Evolutionary conservation across 2,888 invertebrate species (phyloP), one percentile per base, ranked within the genome.

Genomic region (Lydus trimaculatus): DNA sequence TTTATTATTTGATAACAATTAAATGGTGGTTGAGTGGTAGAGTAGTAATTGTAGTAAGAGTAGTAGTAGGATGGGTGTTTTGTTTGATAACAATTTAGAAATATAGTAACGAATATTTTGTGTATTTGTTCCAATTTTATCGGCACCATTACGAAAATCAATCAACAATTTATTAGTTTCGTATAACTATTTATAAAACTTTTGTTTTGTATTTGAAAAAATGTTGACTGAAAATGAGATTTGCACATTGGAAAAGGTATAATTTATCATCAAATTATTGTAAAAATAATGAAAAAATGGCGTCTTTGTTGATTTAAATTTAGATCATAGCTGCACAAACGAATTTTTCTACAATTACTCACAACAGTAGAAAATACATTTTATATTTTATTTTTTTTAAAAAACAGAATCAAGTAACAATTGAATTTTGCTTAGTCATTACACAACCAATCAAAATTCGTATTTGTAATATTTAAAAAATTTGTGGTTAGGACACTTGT

Each of bases 1-100:
- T 63, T 52, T 63, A 63, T 59, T 62, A 58, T 56, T 31, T 9
- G 23, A 8, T 15, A 23, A 17, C 63, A 36, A 25, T 59, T 36
- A 31, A 31, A 63, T 59, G 56, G 39, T 58, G 15, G 36, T 23
- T 48, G 3, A 15, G 13, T 15, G 36, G 2, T 36, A n/a, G n/a
- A n/a, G n/a, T n/a, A n/a, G n/a, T n/a, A n/a, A n/a, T n/a, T n/a
- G n/a, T n/a, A n/a, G n/a, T n/a, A n/a, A n/a, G n/a, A n/a, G n/a
- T n/a, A n/a, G n/a, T n/a, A n/a, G 36, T 36, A 15, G 36, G 36
- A 36, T 15, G 15, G 36, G 15, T 15, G 15, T 36, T n/a, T 36
- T 36, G 1, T 33, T 33, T 33, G 33, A 33, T 33, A 7, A 43
- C 43, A 36, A 15, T 36, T 36, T 36, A 15, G n/a, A 43, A 43